These are phyloP conservation scores for Metridium senile DNA, from an alignment of 92 coral and sea anemone species.

Conservation along the genomic window DNA sequence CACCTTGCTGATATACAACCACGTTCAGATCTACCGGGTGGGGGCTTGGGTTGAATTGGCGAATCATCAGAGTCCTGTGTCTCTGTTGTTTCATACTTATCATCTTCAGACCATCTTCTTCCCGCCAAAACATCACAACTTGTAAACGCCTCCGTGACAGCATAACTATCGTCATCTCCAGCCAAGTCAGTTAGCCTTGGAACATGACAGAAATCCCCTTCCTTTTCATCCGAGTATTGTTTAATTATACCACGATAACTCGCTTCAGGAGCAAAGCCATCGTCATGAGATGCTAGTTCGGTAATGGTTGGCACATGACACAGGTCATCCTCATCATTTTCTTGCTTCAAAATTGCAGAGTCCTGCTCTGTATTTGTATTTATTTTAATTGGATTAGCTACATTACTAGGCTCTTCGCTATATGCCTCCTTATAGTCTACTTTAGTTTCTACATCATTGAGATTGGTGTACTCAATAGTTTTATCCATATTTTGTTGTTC, in stretches of 20 bases:
- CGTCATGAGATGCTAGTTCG: slow-evolving; percentile 1
- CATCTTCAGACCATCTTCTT: slow-evolving; percentile 35
- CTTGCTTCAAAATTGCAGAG: slow-evolving; percentile 7
- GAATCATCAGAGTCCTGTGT: slow-evolving; percentile 38
- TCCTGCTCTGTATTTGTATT: slow-evolving; percentile 5
- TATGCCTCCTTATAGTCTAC: slow-evolving; percentile 5
- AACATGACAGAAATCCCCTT: slow-evolving; percentile 2
- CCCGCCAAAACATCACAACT: slow-evolving; percentile 30
- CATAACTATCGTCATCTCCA: slow-evolving; percentile 8
- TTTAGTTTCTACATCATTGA: not conserved
- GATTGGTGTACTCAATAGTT: not conserved
- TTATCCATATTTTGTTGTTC: not conserved
- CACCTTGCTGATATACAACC: slow-evolving; percentile 77
- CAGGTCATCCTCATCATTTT: not conserved
- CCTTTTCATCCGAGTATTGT: not conserved
- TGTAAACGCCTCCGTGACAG: slow-evolving; percentile 23
- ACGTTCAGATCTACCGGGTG: slow-evolving; percentile 81
- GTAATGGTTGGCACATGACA: slow-evolving; percentile 18
- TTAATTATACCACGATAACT: not conserved
- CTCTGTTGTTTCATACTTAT: slow-evolving; percentile 1
- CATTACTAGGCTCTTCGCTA: not conserved
- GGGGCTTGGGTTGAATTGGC: slow-evolving; percentile 81
- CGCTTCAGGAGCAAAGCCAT: not conserved
- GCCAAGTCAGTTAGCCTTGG: slow-evolving; percentile 27
- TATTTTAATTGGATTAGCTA: not conserved